A percentile compares a stretch with the other conserved stretches of the same genome.
Evolutionary conservation across 2,888 invertebrate species (phyloP).

Genomic region (Phyllotreta striolata): DNA sequence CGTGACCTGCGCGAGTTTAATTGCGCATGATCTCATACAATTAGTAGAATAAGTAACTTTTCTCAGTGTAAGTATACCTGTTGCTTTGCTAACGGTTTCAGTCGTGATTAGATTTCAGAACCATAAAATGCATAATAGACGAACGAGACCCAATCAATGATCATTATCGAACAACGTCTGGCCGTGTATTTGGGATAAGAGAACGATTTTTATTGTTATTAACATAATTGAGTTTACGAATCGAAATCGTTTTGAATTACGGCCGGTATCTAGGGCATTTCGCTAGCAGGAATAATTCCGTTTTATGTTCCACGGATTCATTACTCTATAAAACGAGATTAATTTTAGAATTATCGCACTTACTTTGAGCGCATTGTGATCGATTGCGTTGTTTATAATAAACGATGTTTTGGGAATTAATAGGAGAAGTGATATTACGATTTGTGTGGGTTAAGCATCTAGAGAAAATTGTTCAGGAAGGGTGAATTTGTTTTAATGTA

Average conservation of each 20-base stretch:
- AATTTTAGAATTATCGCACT: constrained; percentile 8
- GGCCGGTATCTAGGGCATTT: constrained; percentile 16
- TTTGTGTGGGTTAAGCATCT: not conserved
- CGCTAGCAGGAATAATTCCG: constrained; percentile 6
- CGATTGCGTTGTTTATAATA: constrained; percentile 3
- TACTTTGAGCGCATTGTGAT: not conserved
- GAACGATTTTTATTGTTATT: constrained; percentile 7
- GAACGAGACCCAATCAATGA: not conserved
- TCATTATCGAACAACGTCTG: constrained; percentile 16
- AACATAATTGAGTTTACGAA: constrained; percentile 10
- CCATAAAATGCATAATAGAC: constrained; percentile 13
- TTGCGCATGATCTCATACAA: not conserved
- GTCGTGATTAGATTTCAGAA: not conserved
- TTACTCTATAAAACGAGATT: constrained; percentile 15
- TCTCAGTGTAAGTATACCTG: constrained; percentile 16
- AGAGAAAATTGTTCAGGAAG: too few species aligned
- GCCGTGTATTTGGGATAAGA: constrained; percentile 23
- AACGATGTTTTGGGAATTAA: not conserved
- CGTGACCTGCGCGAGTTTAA: not conserved
- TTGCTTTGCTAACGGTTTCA: constrained; percentile 24
- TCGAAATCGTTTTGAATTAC: constrained; percentile 10
- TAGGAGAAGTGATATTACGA: not conserved
- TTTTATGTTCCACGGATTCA: constrained; percentile 5
- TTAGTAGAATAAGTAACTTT: not conserved
- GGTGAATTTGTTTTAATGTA: too few species aligned